Conservation (phyloP, 2,888 invertebrate genomes). For the Hirtodrosophila trivittata region DNA sequence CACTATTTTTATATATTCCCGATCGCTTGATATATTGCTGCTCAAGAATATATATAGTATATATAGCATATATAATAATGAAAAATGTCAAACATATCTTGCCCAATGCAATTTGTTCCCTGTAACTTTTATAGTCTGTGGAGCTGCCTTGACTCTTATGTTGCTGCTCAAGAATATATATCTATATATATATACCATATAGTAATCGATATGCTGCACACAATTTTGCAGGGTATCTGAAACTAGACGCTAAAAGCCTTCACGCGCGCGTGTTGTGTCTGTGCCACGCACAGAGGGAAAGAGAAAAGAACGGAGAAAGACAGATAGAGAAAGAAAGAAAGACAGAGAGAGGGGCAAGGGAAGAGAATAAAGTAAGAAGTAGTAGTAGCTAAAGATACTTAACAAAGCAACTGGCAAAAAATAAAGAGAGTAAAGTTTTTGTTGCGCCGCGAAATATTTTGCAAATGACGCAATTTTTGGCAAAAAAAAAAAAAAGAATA, state of each 20-base stretch:
- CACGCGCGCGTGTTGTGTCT: neutral
- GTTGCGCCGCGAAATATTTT: constrained; percentile 56
- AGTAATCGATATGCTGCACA: too few species aligned
- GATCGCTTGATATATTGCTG: too few species aligned
- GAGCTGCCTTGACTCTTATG: too few species aligned
- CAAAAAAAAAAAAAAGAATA: constrained; percentile 39
- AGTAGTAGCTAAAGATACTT: constrained; percentile 20
- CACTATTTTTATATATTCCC: too few species aligned
- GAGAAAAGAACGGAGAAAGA: constrained; percentile 4
- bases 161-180: too few species aligned
- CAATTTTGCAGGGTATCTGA: too few species aligned
- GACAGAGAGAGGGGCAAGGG: constrained; percentile 3
- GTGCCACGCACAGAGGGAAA: neutral
- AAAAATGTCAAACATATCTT: too few species aligned
- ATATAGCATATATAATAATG: too few species aligned
- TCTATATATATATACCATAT: too few species aligned
- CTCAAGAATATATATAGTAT: too few species aligned
- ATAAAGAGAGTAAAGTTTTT: constrained; percentile 16
- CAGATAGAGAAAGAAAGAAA: constrained; percentile 17
- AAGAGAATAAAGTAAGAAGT: constrained; percentile 2
- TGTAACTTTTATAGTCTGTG: too few species aligned
- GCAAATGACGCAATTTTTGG: constrained; percentile 70
- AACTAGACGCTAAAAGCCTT: neutral
- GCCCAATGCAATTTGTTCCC: too few species aligned
- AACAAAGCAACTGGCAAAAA: constrained; percentile 19